Evolutionary conservation across 2,113 vertebrate genomes (phyloP).

Genomic region (Pseudorhombus dupliciocellatus): DNA sequence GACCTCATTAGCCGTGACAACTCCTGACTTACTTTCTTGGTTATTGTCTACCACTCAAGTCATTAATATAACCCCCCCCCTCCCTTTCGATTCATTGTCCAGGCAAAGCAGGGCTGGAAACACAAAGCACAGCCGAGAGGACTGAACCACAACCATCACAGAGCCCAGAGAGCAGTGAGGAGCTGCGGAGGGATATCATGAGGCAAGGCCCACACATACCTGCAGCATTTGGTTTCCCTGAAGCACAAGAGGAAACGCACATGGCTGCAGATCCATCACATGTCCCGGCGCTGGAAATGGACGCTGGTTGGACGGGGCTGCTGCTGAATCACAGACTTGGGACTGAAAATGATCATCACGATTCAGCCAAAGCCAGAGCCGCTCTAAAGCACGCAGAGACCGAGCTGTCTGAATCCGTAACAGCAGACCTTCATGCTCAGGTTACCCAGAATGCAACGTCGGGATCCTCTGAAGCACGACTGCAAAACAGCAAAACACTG

Average conservation of each 20-base stretch:
- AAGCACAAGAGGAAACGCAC: constrained; percentile 41
- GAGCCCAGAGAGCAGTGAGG: constrained; percentile 51
- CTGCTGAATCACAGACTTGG: constrained; percentile 31
- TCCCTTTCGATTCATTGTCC: background rate
- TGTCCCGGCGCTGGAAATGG: constrained; percentile 20
- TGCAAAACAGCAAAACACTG: constrained; percentile 22
- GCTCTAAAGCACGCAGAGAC: constrained; percentile 12
- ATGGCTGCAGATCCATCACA: constrained; percentile 10
- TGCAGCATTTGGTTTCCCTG: constrained; percentile 25
- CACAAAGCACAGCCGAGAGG: constrained; percentile 13
- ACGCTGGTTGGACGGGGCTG: constrained; percentile 29
- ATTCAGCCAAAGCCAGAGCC: constrained; percentile 29
- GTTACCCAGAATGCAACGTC: constrained; percentile 30
- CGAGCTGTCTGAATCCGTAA: constrained; percentile 12
- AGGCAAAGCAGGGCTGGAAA: constrained; percentile 38
- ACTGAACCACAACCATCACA: constrained; percentile 25
- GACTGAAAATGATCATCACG: constrained; percentile 27
- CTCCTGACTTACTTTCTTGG: background rate
- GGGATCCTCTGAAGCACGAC: constrained; percentile 23
- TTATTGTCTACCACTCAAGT: background rate
- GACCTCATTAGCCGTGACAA: background rate
- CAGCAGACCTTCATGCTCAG: constrained; percentile 25
- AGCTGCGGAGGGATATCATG: constrained; percentile 43
- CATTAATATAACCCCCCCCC: background rate
- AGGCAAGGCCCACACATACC: constrained; percentile 45